Percentiles rank a stretch among this genome's conserved stretches.
Conservation (phyloP, 2,113 vertebrate genomes). For the Spheniscus mendiculus region DNA sequence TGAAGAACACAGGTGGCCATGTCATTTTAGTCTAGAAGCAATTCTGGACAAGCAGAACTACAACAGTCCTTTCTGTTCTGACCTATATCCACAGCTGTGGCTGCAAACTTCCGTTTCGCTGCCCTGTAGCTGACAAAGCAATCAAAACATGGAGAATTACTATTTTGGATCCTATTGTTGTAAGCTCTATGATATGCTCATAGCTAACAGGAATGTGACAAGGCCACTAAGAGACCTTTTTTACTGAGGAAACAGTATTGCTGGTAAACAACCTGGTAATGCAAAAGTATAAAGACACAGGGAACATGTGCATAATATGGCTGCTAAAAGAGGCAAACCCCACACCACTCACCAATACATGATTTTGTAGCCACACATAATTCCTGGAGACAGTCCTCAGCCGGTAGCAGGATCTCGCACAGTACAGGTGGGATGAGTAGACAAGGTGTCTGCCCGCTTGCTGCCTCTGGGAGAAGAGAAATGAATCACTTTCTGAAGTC, state of each 20-base stretch:
- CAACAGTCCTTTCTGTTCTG: neutral
- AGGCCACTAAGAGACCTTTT: neutral
- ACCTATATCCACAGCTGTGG: neutral
- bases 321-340: neutral
- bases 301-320: accelerated
- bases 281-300: neutral
- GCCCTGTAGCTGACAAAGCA: neutral
- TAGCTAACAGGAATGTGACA: neutral
- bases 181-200: neutral
- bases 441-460: no score
- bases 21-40: neutral
- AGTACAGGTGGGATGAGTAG: neutral
- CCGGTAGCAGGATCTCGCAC: neutral
- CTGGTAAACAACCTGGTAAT: neutral
- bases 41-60: neutral
- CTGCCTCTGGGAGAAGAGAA: neutral
- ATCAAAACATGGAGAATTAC: neutral
- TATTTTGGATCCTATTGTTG: neutral
- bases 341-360: neutral
- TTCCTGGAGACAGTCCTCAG: neutral
- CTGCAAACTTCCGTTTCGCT: neutral
- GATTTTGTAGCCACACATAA: neutral
- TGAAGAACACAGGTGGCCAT: neutral
- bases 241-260: neutral
- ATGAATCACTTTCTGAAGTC: neutral